Conservation (phyloP, 2,888 invertebrate species). For the Exocentrus adspersus region DNA sequence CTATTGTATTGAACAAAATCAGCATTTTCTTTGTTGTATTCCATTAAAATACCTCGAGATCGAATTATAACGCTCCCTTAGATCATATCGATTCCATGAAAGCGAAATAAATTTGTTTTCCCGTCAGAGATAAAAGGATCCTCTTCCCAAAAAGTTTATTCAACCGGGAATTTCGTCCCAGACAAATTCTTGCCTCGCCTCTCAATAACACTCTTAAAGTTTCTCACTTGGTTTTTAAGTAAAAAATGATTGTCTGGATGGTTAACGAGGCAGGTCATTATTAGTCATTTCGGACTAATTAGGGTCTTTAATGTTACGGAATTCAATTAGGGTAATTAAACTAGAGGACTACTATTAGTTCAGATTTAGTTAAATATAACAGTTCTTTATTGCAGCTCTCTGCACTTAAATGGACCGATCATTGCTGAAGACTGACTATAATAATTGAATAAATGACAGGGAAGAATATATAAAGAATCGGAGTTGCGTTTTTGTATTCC, state of each 20-base stretch:
- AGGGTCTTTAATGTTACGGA: background rate
- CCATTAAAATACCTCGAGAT: background rate
- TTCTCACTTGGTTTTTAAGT: background rate
- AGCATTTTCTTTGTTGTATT: background rate
- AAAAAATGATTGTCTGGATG: background rate
- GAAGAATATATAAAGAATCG: no score
- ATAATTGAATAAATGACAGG: no score
- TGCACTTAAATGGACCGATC: no score
- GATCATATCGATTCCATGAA: conserved; percentile 1
- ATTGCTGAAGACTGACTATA: no score
- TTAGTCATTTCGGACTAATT: background rate
- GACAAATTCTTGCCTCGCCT: background rate
- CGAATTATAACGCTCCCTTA: background rate
- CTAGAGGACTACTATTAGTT: no score
- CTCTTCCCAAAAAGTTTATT: conserved; percentile 10
- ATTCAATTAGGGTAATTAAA: background rate
- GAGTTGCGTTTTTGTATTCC: no score
- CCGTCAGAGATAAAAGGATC: conserved; percentile 1
- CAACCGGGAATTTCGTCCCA: conserved; percentile 4
- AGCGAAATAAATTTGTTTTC: conserved; percentile 13
- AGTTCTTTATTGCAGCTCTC: no score
- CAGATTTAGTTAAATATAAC: no score
- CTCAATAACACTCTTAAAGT: conserved; percentile 4
- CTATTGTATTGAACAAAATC: background rate
- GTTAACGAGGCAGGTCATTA: background rate